A percentile compares a stretch with the other conserved stretches of the same genome.
phyloP scores from a whole-genome alignment of 2,797 vertebrate genomes.

The Falco cherrug region DNA sequence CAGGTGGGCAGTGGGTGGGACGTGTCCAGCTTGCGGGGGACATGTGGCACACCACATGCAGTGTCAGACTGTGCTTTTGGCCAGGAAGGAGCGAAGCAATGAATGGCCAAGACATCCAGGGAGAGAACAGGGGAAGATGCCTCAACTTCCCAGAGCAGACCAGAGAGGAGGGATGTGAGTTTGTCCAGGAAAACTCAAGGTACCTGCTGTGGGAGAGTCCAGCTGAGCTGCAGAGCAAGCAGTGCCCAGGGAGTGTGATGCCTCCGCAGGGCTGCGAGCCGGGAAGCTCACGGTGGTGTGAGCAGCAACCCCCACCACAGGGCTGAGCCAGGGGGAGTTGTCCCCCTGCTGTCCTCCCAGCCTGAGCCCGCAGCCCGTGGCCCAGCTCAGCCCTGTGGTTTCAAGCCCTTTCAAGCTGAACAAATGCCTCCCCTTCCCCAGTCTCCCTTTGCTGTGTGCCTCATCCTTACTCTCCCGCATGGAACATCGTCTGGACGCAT shows the following conservation, averaged over 20 bases:
- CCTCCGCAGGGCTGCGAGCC: rapidly evolving
- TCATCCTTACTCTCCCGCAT: rapidly evolving
- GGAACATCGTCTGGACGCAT: rapidly evolving
- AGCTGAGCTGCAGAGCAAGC: rapidly evolving
- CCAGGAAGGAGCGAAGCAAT: not conserved
- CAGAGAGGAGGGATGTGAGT: not conserved
- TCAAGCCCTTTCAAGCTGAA: not conserved
- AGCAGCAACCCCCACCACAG: rapidly evolving
- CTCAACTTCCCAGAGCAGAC: not conserved
- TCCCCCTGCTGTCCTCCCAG: too few species aligned
- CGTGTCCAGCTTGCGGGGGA: rapidly evolving
- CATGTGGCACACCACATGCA: rapidly evolving
- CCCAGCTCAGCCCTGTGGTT: not conserved
- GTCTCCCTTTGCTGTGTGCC: not conserved
- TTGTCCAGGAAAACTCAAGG: not conserved
- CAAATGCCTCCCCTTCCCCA: not conserved
- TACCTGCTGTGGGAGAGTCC: too few species aligned
- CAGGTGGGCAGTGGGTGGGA: rapidly evolving
- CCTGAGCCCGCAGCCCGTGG: not conserved
- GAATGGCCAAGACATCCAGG: rapidly evolving
- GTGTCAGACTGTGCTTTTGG: not conserved
- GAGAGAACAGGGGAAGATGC: not conserved
- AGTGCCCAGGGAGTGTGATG: rapidly evolving
- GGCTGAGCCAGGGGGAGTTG: not conserved
- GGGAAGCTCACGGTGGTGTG: too few species aligned